Conservation (phyloP, 2,113 vertebrate species). For the Halichoeres trimaculatus region DNA sequence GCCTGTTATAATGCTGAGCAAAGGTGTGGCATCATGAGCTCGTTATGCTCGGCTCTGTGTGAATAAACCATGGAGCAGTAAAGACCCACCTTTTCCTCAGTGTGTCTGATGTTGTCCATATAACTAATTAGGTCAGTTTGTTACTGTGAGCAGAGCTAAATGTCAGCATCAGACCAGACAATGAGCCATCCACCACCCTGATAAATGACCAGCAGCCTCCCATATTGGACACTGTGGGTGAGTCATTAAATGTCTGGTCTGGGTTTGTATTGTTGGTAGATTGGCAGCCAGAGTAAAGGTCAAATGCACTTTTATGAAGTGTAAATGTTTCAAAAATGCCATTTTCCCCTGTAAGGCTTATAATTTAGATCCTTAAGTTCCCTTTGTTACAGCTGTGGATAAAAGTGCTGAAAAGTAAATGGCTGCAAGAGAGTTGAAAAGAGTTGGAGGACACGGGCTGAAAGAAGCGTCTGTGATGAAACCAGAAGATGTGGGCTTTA, state of each 20-base stretch:
- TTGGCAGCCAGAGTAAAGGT: background rate
- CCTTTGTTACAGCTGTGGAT: background rate
- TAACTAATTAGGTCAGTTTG: slow-evolving; percentile 32
- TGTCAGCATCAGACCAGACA: slow-evolving; percentile 47
- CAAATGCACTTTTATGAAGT: too few relatives aligned
- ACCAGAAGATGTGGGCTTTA: background rate
- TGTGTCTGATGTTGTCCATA: slow-evolving; percentile 8
- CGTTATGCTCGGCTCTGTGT: background rate
- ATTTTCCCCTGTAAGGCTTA: too few relatives aligned
- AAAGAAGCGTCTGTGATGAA: background rate
- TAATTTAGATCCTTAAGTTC: background rate
- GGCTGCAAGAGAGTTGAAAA: too few relatives aligned
- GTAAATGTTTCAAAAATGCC: too few relatives aligned
- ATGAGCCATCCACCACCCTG: slow-evolving; percentile 9
- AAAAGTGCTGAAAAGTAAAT: background rate
- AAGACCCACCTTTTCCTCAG: background rate
- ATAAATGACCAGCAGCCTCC: slow-evolving; percentile 33
- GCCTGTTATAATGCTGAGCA: too few relatives aligned
- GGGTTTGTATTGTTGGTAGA: background rate
- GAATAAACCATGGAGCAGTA: background rate
- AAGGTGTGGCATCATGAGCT: background rate
- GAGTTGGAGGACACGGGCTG: background rate
- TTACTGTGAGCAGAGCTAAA: slow-evolving; percentile 36
- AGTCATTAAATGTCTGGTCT: background rate
- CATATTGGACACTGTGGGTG: slow-evolving; percentile 15